phyloP scores from a whole-genome alignment of 1,140 invertebrate genomes.

The Panulirus ornatus region DNA sequence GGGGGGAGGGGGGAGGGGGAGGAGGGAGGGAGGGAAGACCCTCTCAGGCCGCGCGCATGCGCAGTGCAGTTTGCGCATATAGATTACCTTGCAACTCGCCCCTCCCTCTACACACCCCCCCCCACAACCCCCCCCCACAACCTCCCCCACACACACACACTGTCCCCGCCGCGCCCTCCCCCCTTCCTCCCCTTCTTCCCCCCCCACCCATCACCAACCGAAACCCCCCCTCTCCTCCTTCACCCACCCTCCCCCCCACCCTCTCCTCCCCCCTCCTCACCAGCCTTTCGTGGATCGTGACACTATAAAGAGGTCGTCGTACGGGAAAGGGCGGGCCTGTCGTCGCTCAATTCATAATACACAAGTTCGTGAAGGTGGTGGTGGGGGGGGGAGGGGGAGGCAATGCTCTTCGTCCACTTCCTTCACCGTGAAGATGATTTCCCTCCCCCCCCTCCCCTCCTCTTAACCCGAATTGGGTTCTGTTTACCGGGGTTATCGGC shows the following conservation, averaged over 20 bases:
- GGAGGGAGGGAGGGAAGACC: not conserved
- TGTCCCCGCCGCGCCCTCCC: not conserved
- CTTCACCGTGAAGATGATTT: not conserved
- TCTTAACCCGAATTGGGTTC: no score
- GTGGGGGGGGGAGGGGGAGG: no score
- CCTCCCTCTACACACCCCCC: not conserved
- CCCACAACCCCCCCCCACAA: not conserved
- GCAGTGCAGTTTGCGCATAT: slow-evolving; percentile 38
- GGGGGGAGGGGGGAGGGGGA: not conserved
- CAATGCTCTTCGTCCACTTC: no score
- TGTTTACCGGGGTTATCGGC: not conserved
- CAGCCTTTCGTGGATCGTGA: no score
- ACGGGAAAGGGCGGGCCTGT: no score
- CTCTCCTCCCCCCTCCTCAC: not conserved
- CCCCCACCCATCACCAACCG: no score
- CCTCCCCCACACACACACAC: not conserved
- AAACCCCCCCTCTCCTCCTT: not conserved
- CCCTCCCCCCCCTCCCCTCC: not conserved
- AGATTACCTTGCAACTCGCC: slow-evolving; percentile 23
- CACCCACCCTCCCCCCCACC: not conserved
- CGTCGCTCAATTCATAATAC: no score
- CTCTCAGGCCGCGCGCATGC: slow-evolving; percentile 16
- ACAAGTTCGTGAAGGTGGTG: no score
- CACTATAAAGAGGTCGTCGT: no score
- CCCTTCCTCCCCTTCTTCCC: not conserved